Conservation (phyloP, 2,113 vertebrate species). For the Sterrhoptilus dennistouni region DNA sequence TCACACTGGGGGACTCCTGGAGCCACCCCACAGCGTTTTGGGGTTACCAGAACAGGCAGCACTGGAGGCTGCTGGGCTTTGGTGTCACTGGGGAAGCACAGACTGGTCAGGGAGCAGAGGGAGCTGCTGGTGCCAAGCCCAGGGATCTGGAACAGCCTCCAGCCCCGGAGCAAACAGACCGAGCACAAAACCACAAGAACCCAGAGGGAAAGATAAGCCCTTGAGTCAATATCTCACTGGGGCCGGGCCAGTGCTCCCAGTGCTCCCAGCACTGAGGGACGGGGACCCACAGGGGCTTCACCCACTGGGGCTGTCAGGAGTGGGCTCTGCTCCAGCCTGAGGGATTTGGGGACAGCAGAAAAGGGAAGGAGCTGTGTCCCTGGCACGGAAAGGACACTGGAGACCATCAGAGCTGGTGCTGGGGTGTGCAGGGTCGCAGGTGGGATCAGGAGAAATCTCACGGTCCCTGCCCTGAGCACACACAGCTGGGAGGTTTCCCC, state of each 20-base stretch:
- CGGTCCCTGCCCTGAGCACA: fast-evolving
- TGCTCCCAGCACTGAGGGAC: background rate
- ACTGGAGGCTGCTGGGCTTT: background rate
- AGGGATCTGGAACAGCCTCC: background rate
- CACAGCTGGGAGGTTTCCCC: background rate
- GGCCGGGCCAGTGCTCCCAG: background rate
- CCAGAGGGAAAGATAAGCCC: background rate
- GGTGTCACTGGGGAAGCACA: background rate
- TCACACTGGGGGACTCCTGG: background rate
- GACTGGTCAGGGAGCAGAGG: background rate
- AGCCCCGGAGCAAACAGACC: background rate
- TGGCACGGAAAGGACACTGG: background rate
- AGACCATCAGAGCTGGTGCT: background rate
- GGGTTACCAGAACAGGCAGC: background rate
- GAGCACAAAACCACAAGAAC: background rate
- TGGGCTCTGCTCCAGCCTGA: background rate
- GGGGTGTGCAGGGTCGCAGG: background rate
- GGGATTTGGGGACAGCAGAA: background rate
- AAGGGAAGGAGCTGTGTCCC: background rate
- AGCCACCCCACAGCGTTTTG: background rate
- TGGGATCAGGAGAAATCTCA: background rate
- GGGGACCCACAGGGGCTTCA: background rate
- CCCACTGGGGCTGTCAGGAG: background rate
- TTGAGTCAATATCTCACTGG: background rate
- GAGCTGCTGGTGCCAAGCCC: background rate